Base-by-base conservation (phyloP, 2,113 vertebrate genomes). In the Solea senegalensis region DNA sequence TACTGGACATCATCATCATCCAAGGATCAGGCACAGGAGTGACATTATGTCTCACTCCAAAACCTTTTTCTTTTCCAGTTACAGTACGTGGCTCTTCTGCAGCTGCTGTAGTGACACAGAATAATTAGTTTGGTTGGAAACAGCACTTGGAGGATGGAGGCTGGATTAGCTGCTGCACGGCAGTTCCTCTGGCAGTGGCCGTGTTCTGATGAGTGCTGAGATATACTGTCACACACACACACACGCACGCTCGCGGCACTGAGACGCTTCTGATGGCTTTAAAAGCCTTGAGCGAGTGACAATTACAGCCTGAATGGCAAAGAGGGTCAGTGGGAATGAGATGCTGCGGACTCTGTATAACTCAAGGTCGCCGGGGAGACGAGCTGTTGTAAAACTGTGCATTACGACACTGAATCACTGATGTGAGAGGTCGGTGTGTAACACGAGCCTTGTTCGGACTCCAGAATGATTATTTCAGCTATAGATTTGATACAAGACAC, bases 41-140 rank as follows among this genome's bases (percentile, higher is more conserved):
- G 74, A 52, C 45, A 48, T 78, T 65, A 71, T 46, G 66, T 65
- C 73, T 74, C 72, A 61, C 45, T 79, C 70, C 64, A 64, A 54
- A 82, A 21, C 21, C 76, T 69, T 34, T 80, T 71, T 67, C 50
- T 76, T 76, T 83, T 85, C 44, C 65, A 81, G 73, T 62, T 78
- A 64, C 83, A 44, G 69, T 6, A 34, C 34, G 5, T 73, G 86
- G 87, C 81, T 84, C 66, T 68, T 62, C 70, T 86, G 85, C 86
- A 89, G 88, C 82, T 86, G 84, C 57, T 81, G 63, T 74, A 83
- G 80, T 77, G 68, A 81, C 76, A 81, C 86, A 76, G 79, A 87
- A 86, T 92, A 90, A 92, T 92, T 90, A 89, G 89, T 89, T 87
- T 85, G 86, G 76, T 84, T 77, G 86, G 83, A 87, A 21, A 76